Conservation (phyloP, 2,113 vertebrate species). For the Cottus gobio region DNA sequence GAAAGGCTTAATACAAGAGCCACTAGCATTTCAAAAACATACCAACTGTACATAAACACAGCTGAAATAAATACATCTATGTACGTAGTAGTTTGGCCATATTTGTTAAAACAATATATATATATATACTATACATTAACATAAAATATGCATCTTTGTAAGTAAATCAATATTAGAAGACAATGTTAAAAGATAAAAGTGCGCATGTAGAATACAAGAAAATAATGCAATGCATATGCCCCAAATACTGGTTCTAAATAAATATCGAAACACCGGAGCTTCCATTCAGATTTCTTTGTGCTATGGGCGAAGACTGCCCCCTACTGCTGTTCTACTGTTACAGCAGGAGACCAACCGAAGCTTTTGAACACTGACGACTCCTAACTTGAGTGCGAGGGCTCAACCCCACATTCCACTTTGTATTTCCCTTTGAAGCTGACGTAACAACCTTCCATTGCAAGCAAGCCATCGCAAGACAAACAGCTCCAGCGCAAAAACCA, state of each 20-base stretch:
- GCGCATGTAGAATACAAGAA: conserved; percentile 64
- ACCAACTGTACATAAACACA: conserved; percentile 69
- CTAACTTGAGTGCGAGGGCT: background rate
- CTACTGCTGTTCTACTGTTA: conserved; percentile 45
- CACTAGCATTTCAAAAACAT: conserved; percentile 70
- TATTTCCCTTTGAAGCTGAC: conserved; percentile 63
- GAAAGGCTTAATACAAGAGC: conserved; percentile 65
- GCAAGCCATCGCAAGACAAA: conserved; percentile 61
- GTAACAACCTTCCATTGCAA: conserved; percentile 38
- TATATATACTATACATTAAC: conserved; percentile 70
- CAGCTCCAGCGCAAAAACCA: conserved; percentile 54
- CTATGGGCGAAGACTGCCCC: conserved; percentile 44
- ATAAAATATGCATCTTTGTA: conserved; percentile 64
- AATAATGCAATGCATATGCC: conserved; percentile 50
- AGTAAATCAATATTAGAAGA: conserved; percentile 56
- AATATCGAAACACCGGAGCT: conserved; percentile 56
- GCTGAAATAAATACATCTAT: conserved; percentile 81
- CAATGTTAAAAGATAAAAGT: conserved; percentile 68
- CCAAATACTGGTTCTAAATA: conserved; percentile 64
- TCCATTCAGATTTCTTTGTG: conserved; percentile 41
- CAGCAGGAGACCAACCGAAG: conserved; percentile 46
- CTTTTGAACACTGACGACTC: conserved; percentile 21
- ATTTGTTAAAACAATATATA: conserved; percentile 72
- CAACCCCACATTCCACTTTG: conserved; percentile 24
- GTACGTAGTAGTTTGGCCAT: conserved; percentile 74